Conservation (phyloP, 2,888 invertebrate species). For the Rhyacophila evoluta region DNA sequence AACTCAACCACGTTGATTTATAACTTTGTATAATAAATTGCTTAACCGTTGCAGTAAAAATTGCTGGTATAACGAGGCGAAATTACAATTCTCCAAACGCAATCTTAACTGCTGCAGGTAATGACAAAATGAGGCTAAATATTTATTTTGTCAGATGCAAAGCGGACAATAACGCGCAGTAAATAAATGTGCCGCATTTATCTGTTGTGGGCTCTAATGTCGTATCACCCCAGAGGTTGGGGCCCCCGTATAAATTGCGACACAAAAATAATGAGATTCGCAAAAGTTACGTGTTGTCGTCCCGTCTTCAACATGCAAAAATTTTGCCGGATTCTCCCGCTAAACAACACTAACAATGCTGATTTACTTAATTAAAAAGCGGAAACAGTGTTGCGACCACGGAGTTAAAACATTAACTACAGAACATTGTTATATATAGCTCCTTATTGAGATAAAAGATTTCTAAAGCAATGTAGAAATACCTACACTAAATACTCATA, state of each 20-base stretch:
- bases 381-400: background rate
- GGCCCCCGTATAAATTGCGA: background rate
- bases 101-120: no score
- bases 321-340: background rate
- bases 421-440: background rate
- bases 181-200: background rate
- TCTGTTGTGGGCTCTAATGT: background rate
- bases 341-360: background rate
- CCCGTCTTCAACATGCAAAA: background rate
- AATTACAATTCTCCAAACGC: no score
- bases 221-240: background rate
- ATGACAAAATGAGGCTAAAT: no score
- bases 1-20: no score
- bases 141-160: background rate
- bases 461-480: background rate
- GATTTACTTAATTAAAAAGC: background rate
- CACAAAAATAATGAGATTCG: slow-evolving; percentile 9
- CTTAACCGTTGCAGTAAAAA: no score
- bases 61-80: no score
- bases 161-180: background rate
- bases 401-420: background rate
- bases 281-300: background rate
- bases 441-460: background rate
- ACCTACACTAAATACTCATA: no score
- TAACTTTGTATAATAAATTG: no score